Evolutionary conservation across 2,888 invertebrate genomes (phyloP), one percentile per base, ranked within the genome.

Genomic region (Ochlodes sylvanus): DNA sequence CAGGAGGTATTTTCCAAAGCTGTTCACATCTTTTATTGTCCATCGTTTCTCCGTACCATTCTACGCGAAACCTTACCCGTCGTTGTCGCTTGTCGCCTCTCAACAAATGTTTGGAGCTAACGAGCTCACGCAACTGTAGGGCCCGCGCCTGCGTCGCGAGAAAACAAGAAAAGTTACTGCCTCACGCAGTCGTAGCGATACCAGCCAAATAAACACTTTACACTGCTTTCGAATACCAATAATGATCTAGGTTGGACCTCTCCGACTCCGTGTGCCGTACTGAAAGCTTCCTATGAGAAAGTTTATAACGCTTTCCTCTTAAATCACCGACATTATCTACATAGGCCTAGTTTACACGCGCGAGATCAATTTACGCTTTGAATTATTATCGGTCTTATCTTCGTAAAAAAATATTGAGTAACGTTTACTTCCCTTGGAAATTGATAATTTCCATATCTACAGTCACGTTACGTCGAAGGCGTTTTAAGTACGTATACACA

Each of bases 281-380:
- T 75, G 72, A 79, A 78, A 76, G 78, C 79, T 80, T 82, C 80
- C 78, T 77, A 73, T 75, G 80, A 76, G 84, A 85, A 85, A 84
- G 83, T 79, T 72, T 69, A 74, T 71, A 70, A 67, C 74, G 76
- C 79, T 83, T 80, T 81, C 81, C 67, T 55, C 67, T 78, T 79
- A 75, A 79, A 75, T 75, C 73, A 73, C 63, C 70, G 50, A 66
- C 70, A 67, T 68, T 71, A 70, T 72, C 70, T 70, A 69, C 72
- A 70, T 69, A 70, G 55, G 61, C 67, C 44, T 34, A 60, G 54
- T 61, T 44, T 61, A 67, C 67, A 66, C 66, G 52, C 41, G 60
- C 66, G 27, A 42, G n/a, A 67, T 60, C 60, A 55, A 60, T 61
- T 70, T 65, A 65, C 69, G 68, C 50, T 54, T 61, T 47, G 34